These are phyloP conservation scores for Zonitis immaculata DNA, from an alignment of 2,888 invertebrate genomes.

Conservation along the genomic window DNA sequence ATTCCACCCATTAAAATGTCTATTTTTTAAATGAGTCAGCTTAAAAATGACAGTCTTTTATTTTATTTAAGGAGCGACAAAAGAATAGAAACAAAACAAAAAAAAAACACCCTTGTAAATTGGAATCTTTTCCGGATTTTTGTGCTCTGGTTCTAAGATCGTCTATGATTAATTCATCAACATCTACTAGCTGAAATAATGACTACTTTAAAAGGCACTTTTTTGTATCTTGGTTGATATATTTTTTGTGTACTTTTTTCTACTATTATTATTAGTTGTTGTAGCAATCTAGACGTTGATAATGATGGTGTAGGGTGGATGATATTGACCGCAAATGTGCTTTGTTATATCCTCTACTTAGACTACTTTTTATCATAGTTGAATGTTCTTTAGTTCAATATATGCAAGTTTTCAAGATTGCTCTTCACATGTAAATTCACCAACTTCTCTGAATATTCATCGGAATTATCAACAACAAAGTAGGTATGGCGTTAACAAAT, in stretches of 20 bases:
- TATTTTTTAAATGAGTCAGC: not conserved
- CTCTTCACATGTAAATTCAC: constrained; percentile 44
- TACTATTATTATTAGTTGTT: not conserved
- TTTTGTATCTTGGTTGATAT: not conserved
- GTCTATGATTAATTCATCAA: constrained; percentile 15
- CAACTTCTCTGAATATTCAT: constrained; percentile 44
- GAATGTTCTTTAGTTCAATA: constrained; percentile 15
- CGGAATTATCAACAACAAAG: constrained; percentile 33
- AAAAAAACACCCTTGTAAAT: not conserved
- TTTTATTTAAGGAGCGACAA: not conserved
- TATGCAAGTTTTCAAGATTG: constrained; percentile 25
- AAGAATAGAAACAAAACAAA: not conserved
- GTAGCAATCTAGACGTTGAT: not conserved
- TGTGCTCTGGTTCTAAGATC: constrained; percentile 3
- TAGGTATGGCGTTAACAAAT: constrained; percentile 36
- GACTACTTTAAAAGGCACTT: constrained; percentile 8
- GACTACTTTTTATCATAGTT: constrained; percentile 25
- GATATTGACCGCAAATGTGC: constrained; percentile 23
- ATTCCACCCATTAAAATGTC: not conserved
- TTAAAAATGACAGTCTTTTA: not conserved
- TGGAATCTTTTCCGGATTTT: constrained; percentile 1
- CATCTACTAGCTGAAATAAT: constrained; percentile 8
- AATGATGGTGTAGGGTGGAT: not conserved
- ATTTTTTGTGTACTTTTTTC: not conserved
- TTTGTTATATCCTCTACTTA: constrained; percentile 17